A percentile compares a stretch with the other conserved stretches of the same genome.
Evolutionary conservation across 2,888 invertebrate species (phyloP).

Genomic region (Alloplasta piceator): DNA sequence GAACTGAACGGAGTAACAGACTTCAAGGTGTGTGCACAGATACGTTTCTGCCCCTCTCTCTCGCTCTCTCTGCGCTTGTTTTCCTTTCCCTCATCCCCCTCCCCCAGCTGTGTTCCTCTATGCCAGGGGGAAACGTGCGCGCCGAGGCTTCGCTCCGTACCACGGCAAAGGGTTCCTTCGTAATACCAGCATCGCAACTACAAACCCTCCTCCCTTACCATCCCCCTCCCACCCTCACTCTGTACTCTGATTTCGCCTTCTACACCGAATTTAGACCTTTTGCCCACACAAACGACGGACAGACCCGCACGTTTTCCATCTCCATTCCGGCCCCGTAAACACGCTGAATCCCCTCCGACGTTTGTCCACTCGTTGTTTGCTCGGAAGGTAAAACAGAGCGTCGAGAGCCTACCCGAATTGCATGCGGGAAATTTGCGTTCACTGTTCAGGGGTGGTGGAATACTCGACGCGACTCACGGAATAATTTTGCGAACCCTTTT

Average conservation of each 20-base stretch:
- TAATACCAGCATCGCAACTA: slow-evolving; percentile 44
- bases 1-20: neutral
- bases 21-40: slow-evolving; percentile 12
- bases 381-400: slow-evolving; percentile 10
- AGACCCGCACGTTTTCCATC: slow-evolving; percentile 29
- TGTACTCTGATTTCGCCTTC: neutral
- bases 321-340: neutral
- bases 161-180: slow-evolving; percentile 8
- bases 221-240: neutral
- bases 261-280: neutral
- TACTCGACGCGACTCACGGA: no score
- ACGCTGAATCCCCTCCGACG: neutral
- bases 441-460: no score
- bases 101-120: neutral
- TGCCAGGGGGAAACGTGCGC: no score
- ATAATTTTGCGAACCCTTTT: no score
- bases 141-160: neutral
- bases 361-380: slow-evolving; percentile 8
- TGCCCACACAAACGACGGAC: slow-evolving; percentile 8
- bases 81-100: slow-evolving; percentile 26
- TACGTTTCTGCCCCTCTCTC: slow-evolving; percentile 13
- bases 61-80: slow-evolving; percentile 25
- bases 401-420: neutral
- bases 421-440: no score
- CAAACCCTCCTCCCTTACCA: neutral